Percentiles rank a stretch among this genome's conserved stretches.
Evolutionary conservation across 2,888 invertebrate species (phyloP).

Genomic region (Endotricha flammealis): DNA sequence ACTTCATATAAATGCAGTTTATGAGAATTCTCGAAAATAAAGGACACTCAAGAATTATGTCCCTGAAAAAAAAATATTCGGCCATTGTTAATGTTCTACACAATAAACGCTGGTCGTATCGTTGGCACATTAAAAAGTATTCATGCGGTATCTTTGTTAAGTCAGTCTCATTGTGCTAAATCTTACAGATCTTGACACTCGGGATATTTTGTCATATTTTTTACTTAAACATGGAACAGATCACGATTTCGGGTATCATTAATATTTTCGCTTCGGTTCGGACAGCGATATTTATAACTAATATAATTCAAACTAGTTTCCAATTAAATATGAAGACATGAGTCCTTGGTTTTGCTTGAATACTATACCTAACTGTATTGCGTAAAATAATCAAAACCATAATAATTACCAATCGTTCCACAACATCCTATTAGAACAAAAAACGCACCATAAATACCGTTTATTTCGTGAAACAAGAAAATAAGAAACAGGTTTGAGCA

Average conservation of each 20-base stretch:
- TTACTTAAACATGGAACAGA: constrained; percentile 27
- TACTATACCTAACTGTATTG: too few species aligned
- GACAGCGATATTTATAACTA: constrained; percentile 2
- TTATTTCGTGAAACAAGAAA: constrained; percentile 29
- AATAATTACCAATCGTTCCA: too few species aligned
- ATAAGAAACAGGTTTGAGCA: constrained; percentile 34
- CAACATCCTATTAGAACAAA: constrained; percentile 8
- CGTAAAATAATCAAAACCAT: too few species aligned
- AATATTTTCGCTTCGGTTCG: constrained; percentile 20
- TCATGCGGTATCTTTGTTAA: constrained; percentile 71
- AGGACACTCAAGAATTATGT: constrained; percentile 63
- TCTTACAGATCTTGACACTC: constrained; percentile 67
- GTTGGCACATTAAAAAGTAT: constrained; percentile 77
- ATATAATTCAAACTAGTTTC: neutral
- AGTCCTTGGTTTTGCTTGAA: too few species aligned
- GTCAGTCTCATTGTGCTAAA: constrained; percentile 55
- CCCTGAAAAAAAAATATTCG: constrained; percentile 58
- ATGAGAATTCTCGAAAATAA: constrained; percentile 68
- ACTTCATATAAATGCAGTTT: constrained; percentile 77
- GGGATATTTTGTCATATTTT: constrained; percentile 59
- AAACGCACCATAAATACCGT: constrained; percentile 22
- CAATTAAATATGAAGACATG: too few species aligned
- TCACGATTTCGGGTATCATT: constrained; percentile 35
- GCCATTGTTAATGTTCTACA: constrained; percentile 55
- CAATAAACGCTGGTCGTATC: constrained; percentile 73